These are phyloP conservation scores for Chloromyia formosa DNA, from an alignment of 2,888 invertebrate species.

Conservation along the genomic window DNA sequence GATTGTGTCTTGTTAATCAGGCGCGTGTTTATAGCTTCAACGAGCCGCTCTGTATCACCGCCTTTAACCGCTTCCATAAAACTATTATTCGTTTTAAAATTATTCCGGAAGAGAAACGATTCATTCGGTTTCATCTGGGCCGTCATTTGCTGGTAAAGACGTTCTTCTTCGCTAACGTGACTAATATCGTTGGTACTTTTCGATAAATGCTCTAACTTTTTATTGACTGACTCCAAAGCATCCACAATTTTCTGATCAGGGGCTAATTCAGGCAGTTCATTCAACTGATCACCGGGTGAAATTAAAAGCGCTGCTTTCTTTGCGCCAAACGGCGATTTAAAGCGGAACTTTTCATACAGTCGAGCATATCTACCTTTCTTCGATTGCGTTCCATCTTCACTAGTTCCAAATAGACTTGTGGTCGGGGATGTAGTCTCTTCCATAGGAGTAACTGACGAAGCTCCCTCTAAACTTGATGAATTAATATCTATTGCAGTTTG, in stretches of 20 bases:
- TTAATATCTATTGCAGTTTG: background rate
- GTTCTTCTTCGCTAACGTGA: slow-evolving; percentile 53
- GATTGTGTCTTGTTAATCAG: slow-evolving; percentile 55
- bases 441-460: slow-evolving; percentile 47
- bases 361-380: slow-evolving; percentile 55
- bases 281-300: background rate
- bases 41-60: slow-evolving; percentile 53
- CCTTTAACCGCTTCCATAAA: slow-evolving; percentile 25
- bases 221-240: slow-evolving; percentile 59
- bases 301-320: slow-evolving; percentile 19
- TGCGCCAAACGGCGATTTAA: slow-evolving; percentile 55
- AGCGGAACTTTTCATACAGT: slow-evolving; percentile 61
- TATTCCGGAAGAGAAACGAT: slow-evolving; percentile 73
- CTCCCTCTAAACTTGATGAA: background rate
- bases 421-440: slow-evolving; percentile 44
- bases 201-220: slow-evolving; percentile 56
- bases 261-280: slow-evolving; percentile 29
- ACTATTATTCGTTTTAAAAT: slow-evolving; percentile 56
- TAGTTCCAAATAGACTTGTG: too few species aligned
- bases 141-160: slow-evolving; percentile 60
- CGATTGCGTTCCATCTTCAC: background rate
- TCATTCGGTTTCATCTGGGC: slow-evolving; percentile 69
- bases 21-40: slow-evolving; percentile 60
- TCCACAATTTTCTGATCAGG: slow-evolving; percentile 59
- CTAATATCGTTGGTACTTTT: slow-evolving; percentile 48